Base-by-base conservation (phyloP, 2,797 vertebrate genomes). In the Sparus aurata region DNA sequence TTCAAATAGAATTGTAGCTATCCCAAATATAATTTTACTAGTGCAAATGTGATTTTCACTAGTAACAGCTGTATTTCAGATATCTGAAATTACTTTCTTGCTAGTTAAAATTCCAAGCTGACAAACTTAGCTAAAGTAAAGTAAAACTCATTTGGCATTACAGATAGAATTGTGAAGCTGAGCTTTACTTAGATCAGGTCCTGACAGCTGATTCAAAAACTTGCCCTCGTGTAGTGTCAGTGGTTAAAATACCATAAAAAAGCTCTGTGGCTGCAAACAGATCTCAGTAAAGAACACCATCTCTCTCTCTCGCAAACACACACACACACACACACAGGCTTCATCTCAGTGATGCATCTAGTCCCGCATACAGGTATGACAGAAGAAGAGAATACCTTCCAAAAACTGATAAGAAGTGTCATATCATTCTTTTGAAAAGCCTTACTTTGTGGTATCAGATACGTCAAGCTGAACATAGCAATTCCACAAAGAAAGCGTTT, bases 341-440 rank as follows among this genome's bases (percentile, higher is more conserved):
- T 46, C 41, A 23, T 71, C 41, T 49, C 38, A 20, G 68, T 69
- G 72, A 78, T 45, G 22, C 30, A 55, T 80, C 27, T 47, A 12
- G 54, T 79, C 57, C 46, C 64, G 79, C 74, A 76, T 65, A 63
- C 75, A 68, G 81, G 86, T 69, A 81, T 53, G 74, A 76, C 73
- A 77, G 66, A 69, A 54, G 74, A 64, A 66, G 52, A 23, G 49
- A 69, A 75, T 38, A 65, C 46, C 57, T 69, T 47, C 63, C 46
- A 73, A 66, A 86, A 38, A 11, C 54, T 34, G 82, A 90, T 82
- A 89, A 64, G 53, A 66, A 63, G 55, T 62, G 73, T 78, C 76
- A 76, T 52, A 73, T 77, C 69, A 27, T 57, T 74, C 46, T 71
- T 64, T 50, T 64, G 71, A 69, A 64, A 76, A 5, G 41, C 61